Base-by-base conservation (phyloP, 2,113 vertebrate genomes). In the Silurus asotus region DNA sequence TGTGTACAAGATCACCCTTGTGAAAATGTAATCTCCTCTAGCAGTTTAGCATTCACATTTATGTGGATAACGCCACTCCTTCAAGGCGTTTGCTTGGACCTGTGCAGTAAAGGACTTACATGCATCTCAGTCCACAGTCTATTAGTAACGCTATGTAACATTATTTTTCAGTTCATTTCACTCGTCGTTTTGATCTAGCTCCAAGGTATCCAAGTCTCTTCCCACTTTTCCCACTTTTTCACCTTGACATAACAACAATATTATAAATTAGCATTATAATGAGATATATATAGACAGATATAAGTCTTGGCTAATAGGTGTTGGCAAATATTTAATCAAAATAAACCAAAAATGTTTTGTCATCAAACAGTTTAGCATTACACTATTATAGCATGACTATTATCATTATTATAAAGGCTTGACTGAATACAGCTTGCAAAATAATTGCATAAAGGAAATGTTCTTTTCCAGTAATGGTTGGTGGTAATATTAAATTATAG, bases 21-120 rank as follows among this genome's bases (percentile, higher is more conserved):
- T 65, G 58, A 87, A 83, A 87, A 89, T 87, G 82, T 61, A 69
- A 84, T 87, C 85, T 83, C 85, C 72, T 82, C 72, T 74, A 64
- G 81, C 81, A 82, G 86, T 56, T 85, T 69, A 81, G 45, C 56
- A 77, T 72, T 72, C 53, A 55, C 65, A 6, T 87, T 89, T 69
- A 82, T 89, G 69, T 61, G 79, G 62, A 76, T 89, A 61, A 53
- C 84, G 56, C 37, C n/a, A 65, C 67, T 81, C 48, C 49, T 81
- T 74, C 8, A 51, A 85, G 51, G 64, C 53, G 67, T 88, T 77
- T 45, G 62, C 23, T 49, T 59, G 25, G 84, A 28, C 65, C 65
- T 84, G 48, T 37, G 56, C 81, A 55, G 76, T 74, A 74, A 84
- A 48, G 45, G 65, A 81, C 77, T 65, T 56, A 69, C 70, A 82